These are phyloP conservation scores for Coendou prehensilis DNA, from an alignment of 2,797 vertebrate species.

Conservation along the genomic window DNA sequence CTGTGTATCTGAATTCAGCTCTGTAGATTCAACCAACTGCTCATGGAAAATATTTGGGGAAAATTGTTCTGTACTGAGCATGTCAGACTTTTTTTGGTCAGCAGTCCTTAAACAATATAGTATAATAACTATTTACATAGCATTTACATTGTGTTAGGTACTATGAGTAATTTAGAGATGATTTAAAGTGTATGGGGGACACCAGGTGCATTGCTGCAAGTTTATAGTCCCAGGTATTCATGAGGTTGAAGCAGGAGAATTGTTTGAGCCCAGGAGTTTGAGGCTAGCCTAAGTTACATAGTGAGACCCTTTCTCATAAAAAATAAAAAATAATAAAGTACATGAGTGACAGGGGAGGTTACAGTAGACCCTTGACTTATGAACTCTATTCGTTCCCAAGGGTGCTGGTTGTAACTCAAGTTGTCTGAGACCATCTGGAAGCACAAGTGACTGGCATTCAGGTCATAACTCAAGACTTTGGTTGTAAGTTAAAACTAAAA, in stretches of 20 bases:
- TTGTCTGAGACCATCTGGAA: background rate
- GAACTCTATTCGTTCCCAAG: background rate
- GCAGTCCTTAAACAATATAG: background rate
- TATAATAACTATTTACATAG: background rate
- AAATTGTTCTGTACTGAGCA: background rate
- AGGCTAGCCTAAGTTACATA: background rate
- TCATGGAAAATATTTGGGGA: background rate
- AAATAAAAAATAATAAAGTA: background rate
- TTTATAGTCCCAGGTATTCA: background rate
- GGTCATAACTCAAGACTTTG: background rate
- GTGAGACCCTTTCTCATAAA: background rate
- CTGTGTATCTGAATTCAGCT: background rate
- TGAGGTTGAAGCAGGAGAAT: background rate
- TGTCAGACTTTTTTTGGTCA: background rate
- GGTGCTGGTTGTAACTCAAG: background rate
- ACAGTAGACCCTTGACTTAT: background rate
- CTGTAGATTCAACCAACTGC: background rate
- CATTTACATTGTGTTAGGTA: background rate
- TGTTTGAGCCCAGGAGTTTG: background rate
- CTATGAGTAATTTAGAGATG: background rate
- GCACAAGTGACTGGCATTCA: background rate
- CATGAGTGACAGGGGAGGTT: background rate
- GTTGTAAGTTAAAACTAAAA: background rate
- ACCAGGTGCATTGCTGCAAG: no score
- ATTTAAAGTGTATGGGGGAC: background rate